Percentiles rank a stretch among this genome's conserved stretches.
Evolutionary conservation across 1,140 invertebrate genomes (phyloP).

Genomic region (Cotesia typhae): DNA sequence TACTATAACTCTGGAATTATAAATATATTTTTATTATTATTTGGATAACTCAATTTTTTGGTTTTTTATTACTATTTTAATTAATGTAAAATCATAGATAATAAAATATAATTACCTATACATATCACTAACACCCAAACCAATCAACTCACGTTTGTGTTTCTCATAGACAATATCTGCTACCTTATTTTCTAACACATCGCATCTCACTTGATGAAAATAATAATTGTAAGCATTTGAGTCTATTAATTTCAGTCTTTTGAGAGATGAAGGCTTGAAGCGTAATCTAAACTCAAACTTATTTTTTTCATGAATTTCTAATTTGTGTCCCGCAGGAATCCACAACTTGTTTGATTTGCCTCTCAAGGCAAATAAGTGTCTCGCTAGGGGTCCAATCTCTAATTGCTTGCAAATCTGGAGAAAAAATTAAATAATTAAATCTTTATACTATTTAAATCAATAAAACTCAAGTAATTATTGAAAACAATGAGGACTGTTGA

Average conservation of each 20-base stretch:
- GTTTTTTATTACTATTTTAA: too few species aligned
- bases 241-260: slow-evolving; percentile 75
- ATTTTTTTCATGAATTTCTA: slow-evolving; percentile 64
- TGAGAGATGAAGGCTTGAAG: slow-evolving; percentile 75
- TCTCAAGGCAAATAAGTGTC: slow-evolving; percentile 79
- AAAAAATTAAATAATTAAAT: slow-evolving; percentile 25
- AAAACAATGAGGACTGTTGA: too few species aligned
- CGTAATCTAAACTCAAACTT: slow-evolving; percentile 80
- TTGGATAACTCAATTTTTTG: too few species aligned
- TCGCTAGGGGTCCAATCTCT: slow-evolving; percentile 77
- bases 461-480: too few species aligned
- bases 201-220: slow-evolving; percentile 83
- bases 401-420: slow-evolving; percentile 72
- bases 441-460: too few species aligned
- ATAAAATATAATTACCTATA: slow-evolving; percentile 63
- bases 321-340: slow-evolving; percentile 68
- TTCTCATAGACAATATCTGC: slow-evolving; percentile 79
- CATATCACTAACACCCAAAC: slow-evolving; percentile 87
- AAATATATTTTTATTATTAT: not conserved
- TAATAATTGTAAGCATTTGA: slow-evolving; percentile 81
- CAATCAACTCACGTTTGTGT: slow-evolving; percentile 78
- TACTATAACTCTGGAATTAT: slow-evolving; percentile 65
- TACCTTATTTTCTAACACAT: slow-evolving; percentile 82
- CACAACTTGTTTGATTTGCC: slow-evolving; percentile 71
- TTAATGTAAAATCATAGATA: too few species aligned